Evolutionary conservation across 2,113 vertebrate species (phyloP), one percentile per base, ranked within the genome.

Genomic region (Sceloporus undulatus): DNA sequence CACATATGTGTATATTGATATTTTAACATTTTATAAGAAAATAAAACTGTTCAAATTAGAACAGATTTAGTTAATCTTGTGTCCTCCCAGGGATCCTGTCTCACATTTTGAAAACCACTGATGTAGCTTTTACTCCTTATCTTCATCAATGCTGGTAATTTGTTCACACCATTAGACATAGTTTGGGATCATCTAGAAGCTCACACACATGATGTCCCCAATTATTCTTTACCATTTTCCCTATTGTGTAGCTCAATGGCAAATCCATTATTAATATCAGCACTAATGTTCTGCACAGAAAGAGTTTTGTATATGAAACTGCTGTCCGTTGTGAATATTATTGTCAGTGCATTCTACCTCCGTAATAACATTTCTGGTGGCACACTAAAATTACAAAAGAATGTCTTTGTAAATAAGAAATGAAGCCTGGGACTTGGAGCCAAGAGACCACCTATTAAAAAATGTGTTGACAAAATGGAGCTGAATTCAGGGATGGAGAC

Each of bases 361-460:
- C 29, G 38, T 78, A 70, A 59, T 29, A 84, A 84, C 62, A 19
- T 78, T 84, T 54, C 16, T 13, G 73, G 74, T 56, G 87, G 68
- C 48, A 83, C 3, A 4, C 62, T 52, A 40, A 88, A 76, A 88
- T 77, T 54, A 19, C 73, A 83, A 77, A 84, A 70, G n/a, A 78
- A 42, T 27, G 11, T 56, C 19, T 78, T 70, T 73, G 76, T 84
- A 78, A 88, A 88, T 84, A 88, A 88, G 68, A 54, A 70, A 88
- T 88, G 87, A 78, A 25, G 74, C 74, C 62, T 54, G n/a, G 13
- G n/a, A 74, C 73, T 77, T 21, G 21, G 6, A 78, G 62, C 81
- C 48, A 29, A 9, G 74, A 88, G 74, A 56, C 87, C 73, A 70
- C 73, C 87, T 70, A 88, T 88, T 88, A 88, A 87, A 88, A 81